Evolutionary conservation across 2,888 invertebrate species (phyloP).

Genomic region (Sminthurides aquaticus): DNA sequence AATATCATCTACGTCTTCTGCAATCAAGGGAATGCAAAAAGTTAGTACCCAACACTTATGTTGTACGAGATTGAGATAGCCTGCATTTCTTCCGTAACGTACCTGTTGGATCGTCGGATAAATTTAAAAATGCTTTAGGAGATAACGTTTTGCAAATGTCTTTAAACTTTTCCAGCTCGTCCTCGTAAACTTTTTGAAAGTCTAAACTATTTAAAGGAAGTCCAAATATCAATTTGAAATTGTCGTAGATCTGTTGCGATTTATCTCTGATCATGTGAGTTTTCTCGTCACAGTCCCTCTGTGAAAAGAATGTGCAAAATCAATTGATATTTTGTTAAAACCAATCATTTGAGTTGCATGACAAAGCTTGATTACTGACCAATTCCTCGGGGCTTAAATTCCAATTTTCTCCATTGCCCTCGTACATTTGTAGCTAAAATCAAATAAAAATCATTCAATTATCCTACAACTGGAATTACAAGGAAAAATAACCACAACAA

Average conservation of each 20-base stretch:
- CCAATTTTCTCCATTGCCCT: constrained; percentile 71
- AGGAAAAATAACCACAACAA: constrained; percentile 19
- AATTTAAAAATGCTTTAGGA: constrained; percentile 55
- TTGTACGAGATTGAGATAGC: neutral
- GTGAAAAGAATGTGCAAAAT: constrained; percentile 23
- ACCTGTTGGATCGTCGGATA: constrained; percentile 56
- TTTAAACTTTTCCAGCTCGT: constrained; percentile 59
- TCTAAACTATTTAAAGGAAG: constrained; percentile 17
- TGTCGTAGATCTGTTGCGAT: constrained; percentile 58
- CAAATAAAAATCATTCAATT: too few relatives aligned
- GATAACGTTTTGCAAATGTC: constrained; percentile 58
- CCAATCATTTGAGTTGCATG: too few relatives aligned
- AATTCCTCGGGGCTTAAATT: constrained; percentile 57
- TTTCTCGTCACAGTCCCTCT: constrained; percentile 57
- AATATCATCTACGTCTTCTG: neutral
- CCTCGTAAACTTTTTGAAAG: constrained; percentile 26
- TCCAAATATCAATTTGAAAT: constrained; percentile 48
- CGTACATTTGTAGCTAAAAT: too few relatives aligned
- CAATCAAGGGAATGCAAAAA: neutral
- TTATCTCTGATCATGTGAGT: constrained; percentile 63
- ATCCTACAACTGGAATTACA: constrained; percentile 57
- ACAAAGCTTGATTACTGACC: too few relatives aligned
- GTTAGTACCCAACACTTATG: neutral
- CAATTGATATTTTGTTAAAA: too few relatives aligned
- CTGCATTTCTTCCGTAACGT: too few relatives aligned